Evolutionary conservation across 2,888 invertebrate species (phyloP).

Genomic region (Lottia gigantea): DNA sequence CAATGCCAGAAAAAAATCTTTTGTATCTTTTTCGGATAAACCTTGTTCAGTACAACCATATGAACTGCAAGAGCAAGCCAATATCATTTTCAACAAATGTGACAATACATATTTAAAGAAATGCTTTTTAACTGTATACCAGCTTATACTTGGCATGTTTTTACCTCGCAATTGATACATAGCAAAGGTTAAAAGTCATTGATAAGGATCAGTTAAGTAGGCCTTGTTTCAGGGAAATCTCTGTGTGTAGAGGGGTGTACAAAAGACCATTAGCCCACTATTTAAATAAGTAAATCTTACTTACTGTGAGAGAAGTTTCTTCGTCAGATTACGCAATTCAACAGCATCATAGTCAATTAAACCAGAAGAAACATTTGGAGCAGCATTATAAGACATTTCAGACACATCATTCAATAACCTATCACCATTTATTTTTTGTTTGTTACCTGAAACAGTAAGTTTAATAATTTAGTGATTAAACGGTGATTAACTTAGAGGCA

Average conservation of each 20-base stretch:
- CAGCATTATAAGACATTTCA: neutral
- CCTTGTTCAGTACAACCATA: neutral
- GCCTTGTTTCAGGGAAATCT: too few relatives aligned
- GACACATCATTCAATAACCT: neutral
- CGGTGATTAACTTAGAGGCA: too few relatives aligned
- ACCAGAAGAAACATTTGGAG: neutral
- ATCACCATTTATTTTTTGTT: neutral
- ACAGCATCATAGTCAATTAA: neutral
- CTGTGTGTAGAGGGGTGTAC: too few relatives aligned
- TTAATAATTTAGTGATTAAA: too few relatives aligned
- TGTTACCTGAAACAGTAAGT: neutral
- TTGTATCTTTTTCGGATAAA: neutral
- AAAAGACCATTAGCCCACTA: too few relatives aligned
- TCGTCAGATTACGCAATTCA: neutral
- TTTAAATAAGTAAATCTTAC: neutral
- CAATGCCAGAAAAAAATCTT: conserved; percentile 2
- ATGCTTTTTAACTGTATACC: too few relatives aligned
- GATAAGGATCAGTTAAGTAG: too few relatives aligned
- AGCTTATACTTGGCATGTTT: too few relatives aligned
- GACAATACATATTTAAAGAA: too few relatives aligned
- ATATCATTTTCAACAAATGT: too few relatives aligned
- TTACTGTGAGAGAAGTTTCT: neutral
- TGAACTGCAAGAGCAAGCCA: neutral
- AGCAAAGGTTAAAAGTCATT: too few relatives aligned
- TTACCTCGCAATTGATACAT: too few relatives aligned